Evolutionary conservation across 2,797 vertebrate genomes (phyloP).

Genomic region (Gymnocypris eckloni): DNA sequence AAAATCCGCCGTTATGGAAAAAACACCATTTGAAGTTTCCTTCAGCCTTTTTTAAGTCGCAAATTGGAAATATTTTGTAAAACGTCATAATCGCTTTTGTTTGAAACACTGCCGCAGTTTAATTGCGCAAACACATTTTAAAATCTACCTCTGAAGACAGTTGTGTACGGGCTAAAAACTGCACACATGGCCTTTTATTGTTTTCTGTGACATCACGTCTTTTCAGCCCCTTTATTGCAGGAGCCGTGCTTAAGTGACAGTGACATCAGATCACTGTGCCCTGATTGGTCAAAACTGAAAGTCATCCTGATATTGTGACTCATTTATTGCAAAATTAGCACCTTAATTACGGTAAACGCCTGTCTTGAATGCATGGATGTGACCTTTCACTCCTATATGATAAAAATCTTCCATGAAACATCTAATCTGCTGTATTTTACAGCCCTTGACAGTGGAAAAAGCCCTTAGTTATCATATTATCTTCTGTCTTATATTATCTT

Average conservation of each 20-base stretch:
- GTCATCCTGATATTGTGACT: neutral
- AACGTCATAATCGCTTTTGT: neutral
- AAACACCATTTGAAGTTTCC: slow-evolving; percentile 55
- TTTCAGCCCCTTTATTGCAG: neutral
- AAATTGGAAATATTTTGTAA: neutral
- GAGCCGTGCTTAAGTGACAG: neutral
- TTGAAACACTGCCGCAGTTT: neutral
- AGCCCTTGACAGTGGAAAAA: slow-evolving; percentile 16
- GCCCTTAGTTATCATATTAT: neutral
- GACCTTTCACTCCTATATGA: neutral
- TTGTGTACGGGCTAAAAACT: neutral
- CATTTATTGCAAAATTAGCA: neutral
- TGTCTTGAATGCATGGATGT: neutral
- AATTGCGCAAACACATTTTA: neutral
- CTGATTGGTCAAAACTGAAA: slow-evolving; percentile 9
- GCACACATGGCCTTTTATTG: neutral
- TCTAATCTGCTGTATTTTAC: slow-evolving; percentile 14
- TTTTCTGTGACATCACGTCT: slow-evolving; percentile 36
- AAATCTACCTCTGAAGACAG: neutral
- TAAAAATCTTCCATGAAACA: neutral
- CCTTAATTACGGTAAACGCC: neutral
- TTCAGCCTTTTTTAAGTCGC: neutral
- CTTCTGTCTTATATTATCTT: neutral
- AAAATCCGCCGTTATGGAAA: slow-evolving; percentile 55
- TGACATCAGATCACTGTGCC: neutral